These are phyloP conservation scores for Muschampia plurimacula DNA, from an alignment of 2,888 invertebrate species.

Conservation along the genomic window DNA sequence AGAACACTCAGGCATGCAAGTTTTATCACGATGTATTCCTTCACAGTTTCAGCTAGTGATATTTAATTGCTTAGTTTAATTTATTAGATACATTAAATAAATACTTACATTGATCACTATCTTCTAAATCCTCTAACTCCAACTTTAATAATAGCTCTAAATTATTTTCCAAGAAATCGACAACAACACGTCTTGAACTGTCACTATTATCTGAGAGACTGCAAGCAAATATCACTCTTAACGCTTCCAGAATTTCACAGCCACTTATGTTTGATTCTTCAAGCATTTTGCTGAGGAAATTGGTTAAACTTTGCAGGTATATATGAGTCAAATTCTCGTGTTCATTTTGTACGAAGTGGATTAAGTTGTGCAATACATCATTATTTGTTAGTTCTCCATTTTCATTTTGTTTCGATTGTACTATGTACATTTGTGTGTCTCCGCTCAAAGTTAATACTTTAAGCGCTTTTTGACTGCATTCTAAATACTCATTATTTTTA, in stretches of 20 bases:
- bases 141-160: slow-evolving; percentile 48
- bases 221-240: slow-evolving; percentile 59
- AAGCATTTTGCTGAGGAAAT: slow-evolving; percentile 55
- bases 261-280: slow-evolving; percentile 32
- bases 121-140: slow-evolving; percentile 45
- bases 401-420: slow-evolving; percentile 50
- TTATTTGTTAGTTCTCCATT: slow-evolving; percentile 47
- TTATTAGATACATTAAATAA: neutral
- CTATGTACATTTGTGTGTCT: slow-evolving; percentile 57
- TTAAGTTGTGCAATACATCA: slow-evolving; percentile 53
- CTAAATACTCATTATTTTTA: slow-evolving; percentile 56
- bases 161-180: slow-evolving; percentile 60
- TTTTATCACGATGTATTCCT: too few species aligned
- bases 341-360: slow-evolving; percentile 57
- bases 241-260: slow-evolving; percentile 52
- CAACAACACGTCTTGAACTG: slow-evolving; percentile 56
- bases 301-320: slow-evolving; percentile 62
- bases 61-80: too few species aligned
- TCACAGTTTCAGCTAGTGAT: too few species aligned
- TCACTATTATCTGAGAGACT: slow-evolving; percentile 64
- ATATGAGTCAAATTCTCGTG: slow-evolving; percentile 67
- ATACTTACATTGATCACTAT: slow-evolving; percentile 62
- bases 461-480: slow-evolving; percentile 67
- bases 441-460: slow-evolving; percentile 60
- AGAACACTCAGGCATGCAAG: too few species aligned